Conservation (phyloP, 2,797 vertebrate genomes). For the Lacerta viridis region DNA sequence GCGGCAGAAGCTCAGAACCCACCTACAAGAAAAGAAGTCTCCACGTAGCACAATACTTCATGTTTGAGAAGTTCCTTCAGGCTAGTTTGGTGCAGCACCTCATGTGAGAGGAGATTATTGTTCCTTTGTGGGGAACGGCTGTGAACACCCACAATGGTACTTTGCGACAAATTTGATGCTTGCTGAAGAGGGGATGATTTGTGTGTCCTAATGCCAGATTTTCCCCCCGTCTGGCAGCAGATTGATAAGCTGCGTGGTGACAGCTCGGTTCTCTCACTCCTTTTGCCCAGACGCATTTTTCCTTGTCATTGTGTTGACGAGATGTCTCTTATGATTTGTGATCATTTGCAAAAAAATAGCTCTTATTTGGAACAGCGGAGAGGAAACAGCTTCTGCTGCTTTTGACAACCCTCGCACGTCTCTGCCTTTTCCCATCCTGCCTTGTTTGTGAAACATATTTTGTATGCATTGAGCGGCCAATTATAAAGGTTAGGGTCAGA, state of each 20-base stretch:
- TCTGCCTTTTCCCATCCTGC: neutral
- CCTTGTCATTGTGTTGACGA: slow-evolving; percentile 29
- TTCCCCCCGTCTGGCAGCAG: neutral
- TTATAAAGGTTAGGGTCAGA: neutral
- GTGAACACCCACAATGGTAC: neutral
- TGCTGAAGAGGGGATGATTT: neutral
- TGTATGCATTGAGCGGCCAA: neutral
- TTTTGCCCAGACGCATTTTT: slow-evolving; percentile 18
- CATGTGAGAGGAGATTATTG: neutral
- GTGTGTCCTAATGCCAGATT: neutral
- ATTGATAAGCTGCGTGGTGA: neutral
- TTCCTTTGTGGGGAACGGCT: neutral
- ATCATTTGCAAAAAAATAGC: slow-evolving; percentile 30
- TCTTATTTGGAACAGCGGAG: slow-evolving; percentile 22
- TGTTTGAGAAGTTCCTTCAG: neutral
- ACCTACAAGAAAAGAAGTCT: neutral
- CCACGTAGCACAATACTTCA: neutral
- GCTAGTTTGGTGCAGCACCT: neutral
- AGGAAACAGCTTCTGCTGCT: slow-evolving; percentile 20
- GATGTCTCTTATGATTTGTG: slow-evolving; percentile 3
- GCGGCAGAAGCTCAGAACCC: too few relatives aligned
- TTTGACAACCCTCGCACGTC: slow-evolving; percentile 5
- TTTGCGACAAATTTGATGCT: neutral
- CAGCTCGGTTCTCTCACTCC: neutral
- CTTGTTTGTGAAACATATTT: neutral